A percentile compares a stretch with the other conserved stretches of the same genome.
Conservation (phyloP, 2,797 vertebrate genomes). For the Karalla daura region DNA sequence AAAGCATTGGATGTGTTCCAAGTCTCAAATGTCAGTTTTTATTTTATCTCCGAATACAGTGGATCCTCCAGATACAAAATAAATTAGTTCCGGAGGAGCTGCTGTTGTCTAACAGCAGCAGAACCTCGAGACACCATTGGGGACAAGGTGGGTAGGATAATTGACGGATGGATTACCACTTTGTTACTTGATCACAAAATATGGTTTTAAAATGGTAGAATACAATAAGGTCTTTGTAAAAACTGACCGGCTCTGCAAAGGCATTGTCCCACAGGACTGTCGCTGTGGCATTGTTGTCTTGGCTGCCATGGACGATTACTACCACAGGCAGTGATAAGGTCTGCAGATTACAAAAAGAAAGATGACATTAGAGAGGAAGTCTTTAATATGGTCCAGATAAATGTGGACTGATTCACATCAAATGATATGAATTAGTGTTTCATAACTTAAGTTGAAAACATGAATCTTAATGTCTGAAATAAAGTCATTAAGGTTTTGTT, state of each 20-base stretch:
- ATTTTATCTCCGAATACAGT: background rate
- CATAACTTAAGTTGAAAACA: background rate
- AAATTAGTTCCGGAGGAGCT: too few relatives aligned
- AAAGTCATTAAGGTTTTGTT: background rate
- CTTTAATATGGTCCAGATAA: background rate
- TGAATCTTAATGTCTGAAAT: background rate
- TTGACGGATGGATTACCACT: too few relatives aligned
- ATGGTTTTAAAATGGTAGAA: too few relatives aligned
- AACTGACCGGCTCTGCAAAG: constrained; percentile 93
- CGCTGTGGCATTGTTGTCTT: constrained; percentile 96
- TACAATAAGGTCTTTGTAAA: background rate
- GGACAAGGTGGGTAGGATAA: too few relatives aligned
- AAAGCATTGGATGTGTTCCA: background rate
- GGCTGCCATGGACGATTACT: constrained; percentile 96
- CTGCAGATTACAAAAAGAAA: constrained; percentile 66
- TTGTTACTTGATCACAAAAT: too few relatives aligned
- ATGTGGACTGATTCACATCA: background rate
- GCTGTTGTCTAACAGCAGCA: too few relatives aligned
- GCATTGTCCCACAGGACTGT: constrained; percentile 98
- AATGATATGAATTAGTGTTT: background rate
- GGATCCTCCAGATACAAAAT: too few relatives aligned
- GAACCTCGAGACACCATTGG: too few relatives aligned
- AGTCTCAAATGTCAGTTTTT: background rate
- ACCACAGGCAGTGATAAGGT: constrained; percentile 95
- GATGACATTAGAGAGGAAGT: background rate